A percentile compares a stretch with the other conserved stretches of the same genome.
Evolutionary conservation across 1,140 invertebrate genomes (phyloP).

Genomic region (Cydia fagiglandana): DNA sequence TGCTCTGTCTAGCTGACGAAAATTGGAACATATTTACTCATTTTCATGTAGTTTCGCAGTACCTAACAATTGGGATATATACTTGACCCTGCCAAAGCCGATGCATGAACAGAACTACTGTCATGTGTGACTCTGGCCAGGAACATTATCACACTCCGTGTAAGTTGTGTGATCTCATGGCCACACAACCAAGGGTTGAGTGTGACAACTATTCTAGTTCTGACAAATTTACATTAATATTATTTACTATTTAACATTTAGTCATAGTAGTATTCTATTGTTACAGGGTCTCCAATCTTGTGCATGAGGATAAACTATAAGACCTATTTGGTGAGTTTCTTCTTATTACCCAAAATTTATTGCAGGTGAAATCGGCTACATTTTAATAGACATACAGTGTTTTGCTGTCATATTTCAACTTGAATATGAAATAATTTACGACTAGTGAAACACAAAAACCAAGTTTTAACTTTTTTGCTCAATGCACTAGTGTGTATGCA

Average conservation of each 20-base stretch:
- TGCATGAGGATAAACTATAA: neutral
- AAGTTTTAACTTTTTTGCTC: too few relatives aligned
- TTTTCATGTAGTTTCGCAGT: neutral
- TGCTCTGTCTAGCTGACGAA: too few relatives aligned
- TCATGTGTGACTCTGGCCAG: conserved; percentile 73
- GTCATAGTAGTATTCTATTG: neutral
- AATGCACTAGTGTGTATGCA: too few relatives aligned
- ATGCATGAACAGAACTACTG: conserved; percentile 60
- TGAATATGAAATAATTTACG: too few relatives aligned
- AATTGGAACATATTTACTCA: too few relatives aligned
- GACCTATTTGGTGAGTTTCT: too few relatives aligned
- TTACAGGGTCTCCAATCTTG: neutral
- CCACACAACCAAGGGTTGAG: conserved; percentile 65
- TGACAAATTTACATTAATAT: neutral
- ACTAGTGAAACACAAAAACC: too few relatives aligned
- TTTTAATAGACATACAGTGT: too few relatives aligned
- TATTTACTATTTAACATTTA: neutral
- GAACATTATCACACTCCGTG: conserved; percentile 72
- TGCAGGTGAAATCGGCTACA: too few relatives aligned
- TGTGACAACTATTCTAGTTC: conserved; percentile 52
- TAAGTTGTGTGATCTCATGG: conserved; percentile 61
- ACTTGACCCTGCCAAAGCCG: conserved; percentile 72
- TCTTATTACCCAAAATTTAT: too few relatives aligned
- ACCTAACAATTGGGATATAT: too few relatives aligned
- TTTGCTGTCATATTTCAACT: too few relatives aligned